A percentile compares a stretch with the other conserved stretches of the same genome.
These are phyloP conservation scores for Metopolophium dirhodum DNA, from an alignment of 1,140 invertebrate species.

Conservation along the genomic window DNA sequence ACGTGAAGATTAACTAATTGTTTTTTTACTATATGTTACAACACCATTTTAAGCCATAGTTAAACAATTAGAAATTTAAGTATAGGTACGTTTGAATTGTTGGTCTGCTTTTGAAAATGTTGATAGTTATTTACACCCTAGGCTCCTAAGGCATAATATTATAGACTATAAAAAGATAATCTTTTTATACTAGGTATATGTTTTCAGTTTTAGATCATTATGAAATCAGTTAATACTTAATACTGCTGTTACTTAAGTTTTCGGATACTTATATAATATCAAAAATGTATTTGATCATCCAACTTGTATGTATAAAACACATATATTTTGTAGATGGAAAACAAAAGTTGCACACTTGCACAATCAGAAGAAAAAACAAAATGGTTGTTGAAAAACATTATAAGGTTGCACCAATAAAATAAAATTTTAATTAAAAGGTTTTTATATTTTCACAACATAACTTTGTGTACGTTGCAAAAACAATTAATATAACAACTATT, in stretches of 20 bases:
- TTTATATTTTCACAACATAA: not conserved
- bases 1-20: not conserved
- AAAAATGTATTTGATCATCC: not conserved
- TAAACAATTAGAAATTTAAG: not conserved
- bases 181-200: not conserved
- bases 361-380: not conserved
- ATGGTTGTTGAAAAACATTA: constrained; percentile 1
- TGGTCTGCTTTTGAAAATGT: too few species aligned
- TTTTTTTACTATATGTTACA: not conserved
- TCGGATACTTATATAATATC: not conserved
- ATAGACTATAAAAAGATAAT: too few species aligned
- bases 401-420: not conserved
- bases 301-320: not conserved
- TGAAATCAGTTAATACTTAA: not conserved
- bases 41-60: not conserved
- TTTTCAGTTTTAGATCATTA: not conserved
- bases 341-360: not conserved
- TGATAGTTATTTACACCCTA: not conserved
- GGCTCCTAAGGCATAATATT: too few species aligned
- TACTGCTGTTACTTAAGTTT: not conserved
- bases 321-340: not conserved
- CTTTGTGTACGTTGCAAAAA: not conserved
- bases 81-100: not conserved
- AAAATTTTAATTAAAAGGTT: not conserved
- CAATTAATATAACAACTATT: not conserved